Conservation (phyloP, 2,797 vertebrate species). For the Sebastes matsubarae region DNA sequence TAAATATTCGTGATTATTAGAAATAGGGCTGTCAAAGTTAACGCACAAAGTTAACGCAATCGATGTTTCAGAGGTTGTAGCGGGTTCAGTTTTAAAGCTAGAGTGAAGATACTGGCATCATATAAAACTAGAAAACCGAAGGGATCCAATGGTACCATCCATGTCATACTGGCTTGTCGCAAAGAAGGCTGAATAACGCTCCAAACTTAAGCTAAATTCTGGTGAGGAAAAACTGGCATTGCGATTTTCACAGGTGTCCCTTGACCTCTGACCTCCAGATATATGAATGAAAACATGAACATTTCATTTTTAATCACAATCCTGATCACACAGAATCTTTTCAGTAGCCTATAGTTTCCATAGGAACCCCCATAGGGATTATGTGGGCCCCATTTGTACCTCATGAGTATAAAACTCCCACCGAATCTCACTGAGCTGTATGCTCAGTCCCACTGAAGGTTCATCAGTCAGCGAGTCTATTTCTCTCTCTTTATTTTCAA, state of each 20-base stretch:
- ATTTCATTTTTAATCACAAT: too few relatives aligned
- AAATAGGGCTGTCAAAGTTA: too few relatives aligned
- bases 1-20: rapidly evolving
- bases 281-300: neutral
- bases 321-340: neutral
- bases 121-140: too few relatives aligned
- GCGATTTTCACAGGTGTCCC: too few relatives aligned
- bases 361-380: neutral
- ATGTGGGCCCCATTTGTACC: neutral
- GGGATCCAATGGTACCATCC: too few relatives aligned
- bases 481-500: slow-evolving; percentile 77
- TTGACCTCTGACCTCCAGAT: too few relatives aligned
- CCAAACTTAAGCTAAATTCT: too few relatives aligned
- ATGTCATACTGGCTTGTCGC: rapidly evolving
- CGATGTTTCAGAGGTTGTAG: too few relatives aligned
- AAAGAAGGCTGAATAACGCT: too few relatives aligned
- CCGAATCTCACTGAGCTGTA: neutral
- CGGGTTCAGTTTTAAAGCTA: too few relatives aligned
- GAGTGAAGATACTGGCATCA: too few relatives aligned
- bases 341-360: neutral
- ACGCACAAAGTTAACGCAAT: rapidly evolving
- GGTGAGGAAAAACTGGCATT: rapidly evolving
- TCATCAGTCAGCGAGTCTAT: slow-evolving; percentile 71
- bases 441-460: slow-evolving; percentile 28
- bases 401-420: neutral